Base-by-base conservation (phyloP, 2,797 vertebrate genomes). In the Lagodon rhomboides region DNA sequence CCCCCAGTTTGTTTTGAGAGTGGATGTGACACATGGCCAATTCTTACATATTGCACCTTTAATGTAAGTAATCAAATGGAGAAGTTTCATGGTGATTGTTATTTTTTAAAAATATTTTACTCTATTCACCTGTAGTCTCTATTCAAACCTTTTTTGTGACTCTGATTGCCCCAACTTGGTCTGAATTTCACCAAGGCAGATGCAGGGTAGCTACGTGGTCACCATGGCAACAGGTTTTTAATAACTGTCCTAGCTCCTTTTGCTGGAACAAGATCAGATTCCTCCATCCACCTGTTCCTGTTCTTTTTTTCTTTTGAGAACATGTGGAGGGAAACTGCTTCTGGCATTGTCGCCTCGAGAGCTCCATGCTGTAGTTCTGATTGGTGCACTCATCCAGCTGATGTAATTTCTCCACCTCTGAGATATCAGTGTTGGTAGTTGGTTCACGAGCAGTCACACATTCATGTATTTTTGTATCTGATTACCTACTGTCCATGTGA, bases 201-300 rank as follows among this genome's bases (percentile, higher is more conserved):
- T 81, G 20, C 54, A 54, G 60, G 41, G 51, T 80, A 85, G 65
- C 68, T 70, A 76, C 79, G 68, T 73, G 59, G 87, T 92, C 58
- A 51, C 85, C 85, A 90, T 89, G 75, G 91, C 78, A 92, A 90
- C 89, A 25, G 1, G 46, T 75, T 89, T 87, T 85, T 78, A 84
- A 85, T 87, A 79, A 85, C 80, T 77, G 71, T 79, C 79, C 22
- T 22, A 80, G 82, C 73, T 83, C 66, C 58, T 82, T 84, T 76
- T 75, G 56, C 73, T 68, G 60, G 49, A 83, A 69, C 76, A 64
- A 73, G 61, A 84, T 89, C 59, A 51, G 49, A 81, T 82, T 73
- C 73, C 60, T 44, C 68, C 75, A 60, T 78, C 68, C 77, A 87
- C 81, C 79, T 91, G 79, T 83, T 83, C 58, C 23, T 62, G 16